Evolutionary conservation across 2,888 invertebrate species (phyloP), one percentile per base, ranked within the genome.

Genomic region (Clostera curtula): DNA sequence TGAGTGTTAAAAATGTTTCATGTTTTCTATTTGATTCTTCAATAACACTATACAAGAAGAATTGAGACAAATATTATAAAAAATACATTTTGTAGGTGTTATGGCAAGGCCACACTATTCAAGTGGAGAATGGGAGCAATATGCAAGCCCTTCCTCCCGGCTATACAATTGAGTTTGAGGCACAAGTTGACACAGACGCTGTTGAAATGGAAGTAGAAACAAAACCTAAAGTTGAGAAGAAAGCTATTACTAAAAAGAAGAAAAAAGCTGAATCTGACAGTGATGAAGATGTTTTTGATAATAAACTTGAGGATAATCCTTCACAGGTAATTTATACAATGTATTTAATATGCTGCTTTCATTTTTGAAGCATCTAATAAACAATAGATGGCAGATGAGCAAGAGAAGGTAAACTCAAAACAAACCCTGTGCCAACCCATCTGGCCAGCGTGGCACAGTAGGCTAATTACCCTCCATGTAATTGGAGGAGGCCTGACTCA

Each of bases 281-380:
- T 33, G 85, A 85, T 46, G 73, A 83, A 12, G 87, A 86, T n/a
- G 76, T 80, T 16, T 53, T 82, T 31, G 90, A 90, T 49, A 90
- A 89, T 30, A 88, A 88, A 62, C 60, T 91, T 32, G 91, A 92
- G 60, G 90, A 91, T 56, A 90, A 88, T 69, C 88, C 89, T 10
- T 64, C 75, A 13, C 85, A 85, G 79, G 85, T 85, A 34, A 24
- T 8, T 19, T 28, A 4, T 24, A 22, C 14, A 24, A 1, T 15
- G 25, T 25, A 29, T 19, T 32, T 7, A n/a, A n/a, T n/a, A n/a
- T n/a, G n/a, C n/a, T n/a, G n/a, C n/a, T n/a, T n/a, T n/a, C n/a
- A n/a, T n/a, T n/a, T n/a, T n/a, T n/a, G n/a, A n/a, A n/a, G n/a
- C n/a, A n/a, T n/a, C n/a, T n/a, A n/a, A n/a, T n/a, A n/a, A n/a